Evolutionary conservation across 53 echinoderm and acorn worm genomes (phyloP), one percentile per base, ranked within the genome.

Genomic region (Echinometra lucunter): DNA sequence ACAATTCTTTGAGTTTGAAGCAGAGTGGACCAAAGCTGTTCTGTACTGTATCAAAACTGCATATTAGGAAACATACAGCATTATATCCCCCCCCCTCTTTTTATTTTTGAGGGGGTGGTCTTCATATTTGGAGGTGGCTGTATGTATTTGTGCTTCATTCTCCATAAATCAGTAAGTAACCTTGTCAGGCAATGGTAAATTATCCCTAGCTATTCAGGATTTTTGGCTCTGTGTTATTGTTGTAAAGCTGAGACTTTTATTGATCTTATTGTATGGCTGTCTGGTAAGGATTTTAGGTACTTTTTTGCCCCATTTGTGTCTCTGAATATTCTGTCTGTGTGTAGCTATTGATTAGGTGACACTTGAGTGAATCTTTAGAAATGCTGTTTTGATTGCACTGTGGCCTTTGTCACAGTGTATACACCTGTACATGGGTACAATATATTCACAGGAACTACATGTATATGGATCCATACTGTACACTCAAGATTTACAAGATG

Each of bases 331-430:
- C 49, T 85, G 85, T 85, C 49, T 85, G n/a, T 49, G 49, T 47
- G 30, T 49, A 85, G 18, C 47, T 85, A 85, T 85, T 85, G 85
- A 85, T 49, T 28, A 49, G 49, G 49, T 49, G 85, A 85, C 85
- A 85, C 49, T 85, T 85, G n/a, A 47, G 85, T 85, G 85, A n/a
- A 47, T 47, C 85, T 28, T n/a, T 85, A n/a, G 85, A 85, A 85
- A 85, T 85, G 10, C 27, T 85, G 85, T 85, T 85, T 85, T 85
- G 85, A 85, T 85, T 85, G 28, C 49, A 85, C 6, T 47, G 49
- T 10, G 81, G n/a, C 30, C 28, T 85, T 85, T 47, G 49, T 85
- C 25, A 12, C 4, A 38, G 21, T 81, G 81, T 81, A 18, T 18
- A 42, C 44, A 21, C 44, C 21, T 47, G 49, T 47, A 85, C 16